A percentile compares a stretch with the other conserved stretches of the same genome.
phyloP scores from a whole-genome alignment of 2,113 vertebrate genomes.

The Seriola dumerili region DNA sequence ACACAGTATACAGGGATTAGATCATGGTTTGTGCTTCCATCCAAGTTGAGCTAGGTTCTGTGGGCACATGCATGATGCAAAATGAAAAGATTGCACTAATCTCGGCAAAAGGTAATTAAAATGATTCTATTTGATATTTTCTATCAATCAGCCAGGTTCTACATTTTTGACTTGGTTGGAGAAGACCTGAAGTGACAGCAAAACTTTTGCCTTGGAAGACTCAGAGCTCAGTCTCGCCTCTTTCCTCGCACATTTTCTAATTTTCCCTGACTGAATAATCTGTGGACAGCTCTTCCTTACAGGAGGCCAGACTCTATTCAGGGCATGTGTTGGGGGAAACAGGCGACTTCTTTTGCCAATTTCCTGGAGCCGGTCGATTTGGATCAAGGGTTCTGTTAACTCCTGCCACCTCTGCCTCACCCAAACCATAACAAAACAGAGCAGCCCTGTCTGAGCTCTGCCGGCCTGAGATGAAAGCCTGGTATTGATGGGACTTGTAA shows the following conservation, averaged over 20 bases:
- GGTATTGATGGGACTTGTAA: conserved; percentile 74
- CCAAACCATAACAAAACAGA: conserved; percentile 64
- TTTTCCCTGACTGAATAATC: conserved; percentile 33
- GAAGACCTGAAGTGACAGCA: neutral
- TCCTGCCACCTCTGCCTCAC: conserved; percentile 55
- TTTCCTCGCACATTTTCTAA: conserved; percentile 14
- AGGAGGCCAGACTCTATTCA: conserved; percentile 28
- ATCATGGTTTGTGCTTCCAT: conserved; percentile 42
- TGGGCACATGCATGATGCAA: conserved; percentile 29
- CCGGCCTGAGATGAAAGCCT: conserved; percentile 72
- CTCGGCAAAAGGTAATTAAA: conserved; percentile 47
- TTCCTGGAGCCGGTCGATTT: conserved; percentile 64
- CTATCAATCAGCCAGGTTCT: conserved; percentile 43
- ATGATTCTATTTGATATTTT: conserved; percentile 46
- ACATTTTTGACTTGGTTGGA: conserved; percentile 14
- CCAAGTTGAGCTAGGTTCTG: conserved; percentile 41
- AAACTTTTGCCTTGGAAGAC: neutral
- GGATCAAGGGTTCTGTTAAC: conserved; percentile 69
- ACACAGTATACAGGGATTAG: conserved; percentile 59
- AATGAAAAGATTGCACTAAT: conserved; percentile 41
- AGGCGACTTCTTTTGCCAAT: conserved; percentile 25
- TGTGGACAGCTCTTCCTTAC: conserved; percentile 21
- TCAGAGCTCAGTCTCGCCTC: conserved; percentile 15
- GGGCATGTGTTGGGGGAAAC: neutral
- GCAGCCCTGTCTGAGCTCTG: conserved; percentile 48